Evolutionary conservation across 1,140 invertebrate species (phyloP).

Genomic region (Cydia fagiglandana): DNA sequence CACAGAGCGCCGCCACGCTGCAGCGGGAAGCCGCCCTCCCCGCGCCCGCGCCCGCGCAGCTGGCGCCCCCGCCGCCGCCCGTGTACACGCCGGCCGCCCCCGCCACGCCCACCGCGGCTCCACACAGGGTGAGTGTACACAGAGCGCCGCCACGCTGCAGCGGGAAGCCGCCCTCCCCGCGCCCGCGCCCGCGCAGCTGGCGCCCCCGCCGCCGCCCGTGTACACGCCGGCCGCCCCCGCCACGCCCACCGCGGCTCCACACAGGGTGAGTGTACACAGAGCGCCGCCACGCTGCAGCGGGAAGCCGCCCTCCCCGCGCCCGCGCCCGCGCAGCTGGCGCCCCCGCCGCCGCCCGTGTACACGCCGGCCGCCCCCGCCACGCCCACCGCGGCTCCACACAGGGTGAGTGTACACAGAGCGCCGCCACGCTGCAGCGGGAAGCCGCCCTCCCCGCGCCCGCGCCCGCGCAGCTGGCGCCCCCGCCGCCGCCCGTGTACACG

Average conservation of each 20-base stretch:
- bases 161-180: slow-evolving; percentile 55
- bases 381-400: slow-evolving; percentile 71
- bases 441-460: slow-evolving; percentile 66
- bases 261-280: slow-evolving; percentile 34
- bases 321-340: slow-evolving; percentile 82
- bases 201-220: no score
- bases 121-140: slow-evolving; percentile 39
- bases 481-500: no score
- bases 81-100: no score
- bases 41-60: slow-evolving; percentile 78
- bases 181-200: slow-evolving; percentile 80
- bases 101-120: slow-evolving; percentile 76
- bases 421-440: slow-evolving; percentile 59
- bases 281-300: slow-evolving; percentile 56
- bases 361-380: no score
- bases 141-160: slow-evolving; percentile 56
- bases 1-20: slow-evolving; percentile 49
- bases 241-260: slow-evolving; percentile 74
- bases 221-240: no score
- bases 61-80: no score
- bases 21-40: slow-evolving; percentile 58
- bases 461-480: slow-evolving; percentile 82
- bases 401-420: slow-evolving; percentile 32
- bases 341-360: no score
- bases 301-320: slow-evolving; percentile 62